A percentile compares a stretch with the other conserved stretches of the same genome.
Conservation (phyloP, 2,797 vertebrate genomes). For the Hafferia zeledoni region DNA sequence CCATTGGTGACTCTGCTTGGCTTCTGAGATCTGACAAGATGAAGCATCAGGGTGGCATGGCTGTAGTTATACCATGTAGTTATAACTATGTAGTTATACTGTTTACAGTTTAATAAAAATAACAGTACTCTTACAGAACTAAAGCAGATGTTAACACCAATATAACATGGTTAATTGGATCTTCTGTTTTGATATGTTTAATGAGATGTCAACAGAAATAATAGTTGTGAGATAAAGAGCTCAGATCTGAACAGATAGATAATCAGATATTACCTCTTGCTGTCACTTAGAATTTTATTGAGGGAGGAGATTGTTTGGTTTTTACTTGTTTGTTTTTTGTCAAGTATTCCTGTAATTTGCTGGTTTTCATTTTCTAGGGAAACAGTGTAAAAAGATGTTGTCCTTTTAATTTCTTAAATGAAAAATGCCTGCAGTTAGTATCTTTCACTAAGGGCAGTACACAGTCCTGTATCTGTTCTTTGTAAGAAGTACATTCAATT, state of each 20-base stretch:
- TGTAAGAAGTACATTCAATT: background rate
- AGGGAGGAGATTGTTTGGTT: accelerated
- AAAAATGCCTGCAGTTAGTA: background rate
- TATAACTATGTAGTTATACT: background rate
- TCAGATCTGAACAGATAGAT: background rate
- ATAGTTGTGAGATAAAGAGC: background rate
- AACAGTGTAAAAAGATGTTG: background rate
- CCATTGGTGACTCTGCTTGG: no score
- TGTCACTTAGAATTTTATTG: background rate
- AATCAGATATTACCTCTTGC: background rate
- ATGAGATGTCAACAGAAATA: background rate
- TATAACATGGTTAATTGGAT: background rate
- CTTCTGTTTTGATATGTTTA: background rate
- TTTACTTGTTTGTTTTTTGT: background rate
- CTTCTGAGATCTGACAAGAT: no score
- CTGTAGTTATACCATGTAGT: background rate
- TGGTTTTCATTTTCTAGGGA: background rate
- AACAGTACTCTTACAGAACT: background rate
- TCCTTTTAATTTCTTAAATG: background rate
- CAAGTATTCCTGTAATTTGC: background rate
- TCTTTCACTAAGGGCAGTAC: background rate
- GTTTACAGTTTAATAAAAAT: background rate
- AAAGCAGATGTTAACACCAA: background rate
- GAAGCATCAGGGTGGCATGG: no score
- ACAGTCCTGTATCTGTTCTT: background rate